These are phyloP conservation scores for Propithecus coquereli DNA, from an alignment of 2,113 vertebrate species.

Conservation along the genomic window DNA sequence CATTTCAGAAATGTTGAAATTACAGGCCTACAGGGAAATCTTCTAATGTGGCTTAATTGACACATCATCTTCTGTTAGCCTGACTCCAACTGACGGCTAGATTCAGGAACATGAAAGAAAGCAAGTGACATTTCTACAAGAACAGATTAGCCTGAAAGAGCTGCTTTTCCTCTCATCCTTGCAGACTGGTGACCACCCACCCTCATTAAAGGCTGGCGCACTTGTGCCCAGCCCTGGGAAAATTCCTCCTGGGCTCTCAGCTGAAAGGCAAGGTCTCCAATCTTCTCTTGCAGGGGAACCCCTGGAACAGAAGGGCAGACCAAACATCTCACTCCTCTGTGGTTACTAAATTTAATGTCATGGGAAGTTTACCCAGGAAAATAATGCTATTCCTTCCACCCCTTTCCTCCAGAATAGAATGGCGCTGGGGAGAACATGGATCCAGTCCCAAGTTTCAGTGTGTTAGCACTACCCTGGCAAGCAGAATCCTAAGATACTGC, in stretches of 20 bases:
- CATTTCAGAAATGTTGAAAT: not conserved
- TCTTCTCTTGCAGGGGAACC: not conserved
- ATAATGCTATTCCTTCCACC: not conserved
- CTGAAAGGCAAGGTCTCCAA: not conserved
- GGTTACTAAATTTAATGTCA: not conserved
- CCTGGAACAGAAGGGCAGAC: not conserved
- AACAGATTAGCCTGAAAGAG: not conserved
- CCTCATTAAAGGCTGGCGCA: not conserved
- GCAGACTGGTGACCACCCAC: rapidly evolving
- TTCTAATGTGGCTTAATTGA: not conserved
- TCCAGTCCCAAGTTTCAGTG: not conserved
- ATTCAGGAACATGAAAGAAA: not conserved
- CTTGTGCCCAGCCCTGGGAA: not conserved
- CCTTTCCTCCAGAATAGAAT: not conserved
- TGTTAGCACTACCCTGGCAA: not conserved
- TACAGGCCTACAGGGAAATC: not conserved
- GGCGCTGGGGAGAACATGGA: not conserved
- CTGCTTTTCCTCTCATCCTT: too few relatives aligned
- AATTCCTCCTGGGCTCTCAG: not conserved
- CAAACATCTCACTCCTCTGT: not conserved
- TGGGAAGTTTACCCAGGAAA: not conserved
- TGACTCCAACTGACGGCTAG: not conserved
- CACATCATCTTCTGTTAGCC: not conserved
- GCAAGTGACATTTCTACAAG: not conserved
- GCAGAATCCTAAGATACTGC: not conserved